These are phyloP conservation scores for Diplodus sargus DNA, from an alignment of 2,797 vertebrate species.

Conservation along the genomic window DNA sequence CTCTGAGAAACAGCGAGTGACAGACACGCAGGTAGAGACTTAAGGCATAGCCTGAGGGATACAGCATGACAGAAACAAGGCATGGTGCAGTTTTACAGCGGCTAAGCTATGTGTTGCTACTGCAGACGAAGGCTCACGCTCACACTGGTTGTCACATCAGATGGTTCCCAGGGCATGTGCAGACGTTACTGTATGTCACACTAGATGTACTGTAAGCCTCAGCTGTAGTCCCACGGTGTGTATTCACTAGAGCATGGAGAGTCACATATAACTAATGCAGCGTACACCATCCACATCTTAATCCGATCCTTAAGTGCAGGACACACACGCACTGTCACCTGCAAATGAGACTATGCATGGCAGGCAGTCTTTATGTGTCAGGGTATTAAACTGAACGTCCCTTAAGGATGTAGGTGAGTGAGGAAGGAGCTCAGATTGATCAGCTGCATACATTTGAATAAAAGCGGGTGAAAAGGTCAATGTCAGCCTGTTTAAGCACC, in stretches of 20 bases:
- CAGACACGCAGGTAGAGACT: slow-evolving; percentile 63
- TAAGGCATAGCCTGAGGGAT: slow-evolving; percentile 60
- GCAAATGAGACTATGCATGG: slow-evolving; percentile 56
- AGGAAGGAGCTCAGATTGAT: slow-evolving; percentile 23
- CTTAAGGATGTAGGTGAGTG: slow-evolving; percentile 42
- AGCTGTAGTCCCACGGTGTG: slow-evolving; percentile 36
- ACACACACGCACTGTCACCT: slow-evolving; percentile 23
- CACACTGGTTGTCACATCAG: slow-evolving; percentile 39
- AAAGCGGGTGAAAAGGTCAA: slow-evolving; percentile 30
- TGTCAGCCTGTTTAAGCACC: background rate
- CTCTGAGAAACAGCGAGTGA: slow-evolving; percentile 38
- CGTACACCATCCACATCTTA: slow-evolving; percentile 44
- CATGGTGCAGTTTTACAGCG: slow-evolving; percentile 52
- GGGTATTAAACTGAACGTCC: slow-evolving; percentile 35
- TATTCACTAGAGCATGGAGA: slow-evolving; percentile 54
- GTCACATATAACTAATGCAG: slow-evolving; percentile 36
- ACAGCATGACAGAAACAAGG: slow-evolving; percentile 65
- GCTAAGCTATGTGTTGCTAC: slow-evolving; percentile 47
- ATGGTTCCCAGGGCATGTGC: slow-evolving; percentile 49
- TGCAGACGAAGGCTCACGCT: slow-evolving; percentile 41
- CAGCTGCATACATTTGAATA: slow-evolving; percentile 50
- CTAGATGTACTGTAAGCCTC: slow-evolving; percentile 44
- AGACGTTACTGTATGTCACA: slow-evolving; percentile 40
- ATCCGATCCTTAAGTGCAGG: slow-evolving; percentile 40
- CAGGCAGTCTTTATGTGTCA: slow-evolving; percentile 43